Base-by-base conservation (phyloP, 2,888 invertebrate species). In the Molanna angustata region DNA sequence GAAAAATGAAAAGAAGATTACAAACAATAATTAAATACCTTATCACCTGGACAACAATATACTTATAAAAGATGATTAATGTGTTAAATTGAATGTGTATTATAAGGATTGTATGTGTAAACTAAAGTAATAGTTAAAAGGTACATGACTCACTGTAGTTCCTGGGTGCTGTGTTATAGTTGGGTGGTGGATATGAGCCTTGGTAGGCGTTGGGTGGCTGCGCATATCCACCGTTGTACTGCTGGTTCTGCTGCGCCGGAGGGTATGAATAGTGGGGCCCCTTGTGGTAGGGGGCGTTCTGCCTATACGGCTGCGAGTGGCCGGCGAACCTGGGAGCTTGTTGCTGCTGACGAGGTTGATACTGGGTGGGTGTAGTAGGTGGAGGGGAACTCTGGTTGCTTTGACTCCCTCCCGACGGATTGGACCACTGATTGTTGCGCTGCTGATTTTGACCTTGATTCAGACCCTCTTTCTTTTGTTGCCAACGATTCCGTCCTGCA, bases 401-500 rank as follows among this genome's bases (percentile, higher is more conserved):
- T 73, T 74, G 75, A 74, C 75, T 76, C n/a, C n/a, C n/a, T n/a
- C n/a, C n/a, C n/a, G n/a, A n/a, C n/a, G n/a, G n/a, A 62, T 76
- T 77, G 59, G 69, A 74, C 77, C 77, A 77, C 55, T 77, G 76
- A 63, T 77, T 77, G 19, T 33, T 43, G 20, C 56, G 67, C 64
- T 74, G 73, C 67, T 80, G 72, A 72, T 1, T 76, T 76, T n/a
- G 76, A 74, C 60, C 71, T 73, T 1, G 73, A 71, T 4, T 74
- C 61, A 72, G 73, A 56, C 76, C 74, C 61, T 79, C 82, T 59
- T 80, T 78, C 59, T 80, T 79, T 65, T 81, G 80, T 60, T 79
- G 79, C 83, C 84, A 84, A 57, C 80, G 80, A 60, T 79, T 82
- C 55, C 74, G 78, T 57, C 76, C 81, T 72, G 65, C 11, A 11